Evolutionary conservation across 2,113 vertebrate species (phyloP).

Genomic region (Prunella himalayana): DNA sequence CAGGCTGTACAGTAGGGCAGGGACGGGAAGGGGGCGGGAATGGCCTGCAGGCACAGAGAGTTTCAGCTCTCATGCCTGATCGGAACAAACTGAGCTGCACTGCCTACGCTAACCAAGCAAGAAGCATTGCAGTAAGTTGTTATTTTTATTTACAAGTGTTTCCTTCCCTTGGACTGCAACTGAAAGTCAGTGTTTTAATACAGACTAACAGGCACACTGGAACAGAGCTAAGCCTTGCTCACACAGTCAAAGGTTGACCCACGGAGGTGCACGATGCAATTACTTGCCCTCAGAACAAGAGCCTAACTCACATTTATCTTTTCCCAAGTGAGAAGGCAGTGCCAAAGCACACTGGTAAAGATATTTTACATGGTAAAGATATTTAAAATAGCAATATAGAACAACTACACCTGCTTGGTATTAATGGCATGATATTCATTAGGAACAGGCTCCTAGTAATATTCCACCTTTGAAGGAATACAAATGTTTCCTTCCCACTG

Average conservation of each 20-base stretch:
- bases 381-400: background rate
- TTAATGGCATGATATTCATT: background rate
- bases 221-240: background rate
- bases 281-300: background rate
- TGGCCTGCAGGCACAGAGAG: background rate
- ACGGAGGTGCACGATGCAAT: background rate
- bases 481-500: background rate
- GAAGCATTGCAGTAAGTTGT: background rate
- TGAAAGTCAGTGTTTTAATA: constrained; percentile 1
- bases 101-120: background rate
- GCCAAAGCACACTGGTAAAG: background rate
- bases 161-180: background rate
- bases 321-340: background rate
- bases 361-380: background rate
- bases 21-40: background rate
- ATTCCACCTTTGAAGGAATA: constrained; percentile 11
- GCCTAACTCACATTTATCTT: background rate
- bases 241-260: background rate
- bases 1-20: background rate
- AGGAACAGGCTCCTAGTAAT: background rate
- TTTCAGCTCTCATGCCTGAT: background rate
- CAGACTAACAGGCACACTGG: background rate
- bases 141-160: background rate
- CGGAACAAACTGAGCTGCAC: background rate
- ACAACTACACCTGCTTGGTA: background rate